Conservation (phyloP, 2,113 vertebrate species). For the Columbina picui region DNA sequence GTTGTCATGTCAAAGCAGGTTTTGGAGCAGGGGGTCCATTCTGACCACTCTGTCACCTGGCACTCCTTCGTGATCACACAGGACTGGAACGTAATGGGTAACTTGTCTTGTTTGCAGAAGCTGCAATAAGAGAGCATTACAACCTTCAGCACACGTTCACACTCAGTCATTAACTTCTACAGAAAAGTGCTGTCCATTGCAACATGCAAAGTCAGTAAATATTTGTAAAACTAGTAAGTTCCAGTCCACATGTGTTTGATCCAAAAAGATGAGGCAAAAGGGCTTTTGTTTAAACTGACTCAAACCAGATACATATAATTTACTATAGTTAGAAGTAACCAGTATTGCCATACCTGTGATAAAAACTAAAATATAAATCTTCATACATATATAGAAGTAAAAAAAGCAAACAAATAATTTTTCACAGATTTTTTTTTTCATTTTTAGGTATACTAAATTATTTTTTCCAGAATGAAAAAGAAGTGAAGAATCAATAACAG, state of each 20-base stretch:
- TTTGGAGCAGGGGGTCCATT: constrained; percentile 90
- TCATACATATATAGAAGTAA: neutral
- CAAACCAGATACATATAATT: neutral
- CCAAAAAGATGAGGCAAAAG: neutral
- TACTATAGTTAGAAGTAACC: neutral
- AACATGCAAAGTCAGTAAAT: neutral
- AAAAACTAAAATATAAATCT: neutral
- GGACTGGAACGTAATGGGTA: constrained; percentile 90
- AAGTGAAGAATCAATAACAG: neutral
- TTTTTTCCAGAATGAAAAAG: neutral
- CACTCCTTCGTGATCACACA: constrained; percentile 91
- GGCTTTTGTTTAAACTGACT: neutral
- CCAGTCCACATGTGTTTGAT: neutral
- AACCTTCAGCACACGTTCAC: neutral
- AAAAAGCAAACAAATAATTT: neutral
- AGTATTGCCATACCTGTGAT: neutral
- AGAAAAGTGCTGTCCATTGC: neutral
- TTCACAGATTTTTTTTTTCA: neutral
- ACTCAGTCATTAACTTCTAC: neutral
- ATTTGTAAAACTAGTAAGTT: neutral
- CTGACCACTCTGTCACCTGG: constrained; percentile 87
- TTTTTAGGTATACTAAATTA: neutral
- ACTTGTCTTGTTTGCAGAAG: constrained; percentile 86
- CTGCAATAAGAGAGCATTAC: constrained; percentile 71
- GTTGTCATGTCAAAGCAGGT: constrained; percentile 79